Evolutionary conservation across 2,888 invertebrate species (phyloP).

Genomic region (Dexiosoma caninum): DNA sequence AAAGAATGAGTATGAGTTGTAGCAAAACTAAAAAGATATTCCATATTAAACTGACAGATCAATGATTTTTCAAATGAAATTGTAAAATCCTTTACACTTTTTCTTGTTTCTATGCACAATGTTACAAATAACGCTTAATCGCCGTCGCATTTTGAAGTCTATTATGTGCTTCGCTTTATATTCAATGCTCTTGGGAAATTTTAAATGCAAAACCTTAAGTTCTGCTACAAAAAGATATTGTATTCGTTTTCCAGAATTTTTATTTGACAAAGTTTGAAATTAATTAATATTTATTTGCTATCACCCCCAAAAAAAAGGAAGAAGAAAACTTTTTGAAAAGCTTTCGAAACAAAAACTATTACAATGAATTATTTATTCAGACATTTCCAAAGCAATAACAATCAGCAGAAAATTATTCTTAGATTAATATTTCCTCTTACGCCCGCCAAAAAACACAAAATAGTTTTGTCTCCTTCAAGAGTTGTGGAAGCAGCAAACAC

Average conservation of each 20-base stretch:
- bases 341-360: not conserved
- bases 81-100: slow-evolving; percentile 31
- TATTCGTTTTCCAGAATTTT: not conserved
- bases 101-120: not conserved
- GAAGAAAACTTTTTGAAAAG: not conserved
- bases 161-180: not conserved
- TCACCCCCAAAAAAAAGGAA: slow-evolving; percentile 7
- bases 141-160: slow-evolving; percentile 7
- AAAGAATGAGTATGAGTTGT: not conserved
- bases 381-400: slow-evolving; percentile 7
- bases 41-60: slow-evolving; percentile 49
- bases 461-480: not conserved
- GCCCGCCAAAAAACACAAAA: not conserved
- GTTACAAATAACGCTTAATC: slow-evolving; percentile 15
- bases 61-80: slow-evolving; percentile 53
- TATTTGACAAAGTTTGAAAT: not conserved
- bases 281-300: not conserved
- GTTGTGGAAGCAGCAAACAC: not conserved
- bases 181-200: not conserved
- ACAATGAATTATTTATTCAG: slow-evolving; percentile 13
- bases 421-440: not conserved
- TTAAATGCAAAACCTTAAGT: not conserved
- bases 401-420: slow-evolving; percentile 13
- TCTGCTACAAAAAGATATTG: not conserved
- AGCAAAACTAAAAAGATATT: not conserved